Evolutionary conservation across 1,140 invertebrate genomes (phyloP).

Genomic region (Acromyrmex echinatior): DNA sequence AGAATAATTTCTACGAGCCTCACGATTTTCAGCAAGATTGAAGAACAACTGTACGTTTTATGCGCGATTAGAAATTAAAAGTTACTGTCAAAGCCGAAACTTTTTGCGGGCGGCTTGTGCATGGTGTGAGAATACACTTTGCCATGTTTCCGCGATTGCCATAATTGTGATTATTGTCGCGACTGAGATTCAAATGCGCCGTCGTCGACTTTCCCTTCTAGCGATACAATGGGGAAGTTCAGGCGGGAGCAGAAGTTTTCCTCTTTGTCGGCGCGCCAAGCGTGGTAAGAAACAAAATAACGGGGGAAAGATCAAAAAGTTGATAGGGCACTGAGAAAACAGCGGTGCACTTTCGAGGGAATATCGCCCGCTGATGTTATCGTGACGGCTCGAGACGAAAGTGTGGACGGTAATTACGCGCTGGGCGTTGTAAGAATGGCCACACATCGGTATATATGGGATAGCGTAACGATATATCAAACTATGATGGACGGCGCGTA

Average conservation of each 20-base stretch:
- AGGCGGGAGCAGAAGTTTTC: slow-evolving; percentile 30
- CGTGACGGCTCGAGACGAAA: slow-evolving; percentile 45
- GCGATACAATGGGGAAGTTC: slow-evolving; percentile 46
- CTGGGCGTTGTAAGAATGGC: slow-evolving; percentile 22
- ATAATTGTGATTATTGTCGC: slow-evolving; percentile 57
- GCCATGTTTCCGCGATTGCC: slow-evolving; percentile 12
- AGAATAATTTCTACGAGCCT: slow-evolving; percentile 57
- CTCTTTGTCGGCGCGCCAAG: slow-evolving; percentile 34
- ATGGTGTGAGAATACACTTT: neutral
- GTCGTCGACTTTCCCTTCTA: neutral
- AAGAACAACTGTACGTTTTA: too few species aligned
- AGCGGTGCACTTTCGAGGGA: slow-evolving; percentile 43
- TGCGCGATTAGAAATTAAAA: slow-evolving; percentile 19
- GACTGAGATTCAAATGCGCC: slow-evolving; percentile 53
- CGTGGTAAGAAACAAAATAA: slow-evolving; percentile 55
- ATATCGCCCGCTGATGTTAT: slow-evolving; percentile 48
- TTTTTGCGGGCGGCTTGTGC: neutral
- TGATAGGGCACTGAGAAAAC: slow-evolving; percentile 54
- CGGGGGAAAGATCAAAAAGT: slow-evolving; percentile 40
- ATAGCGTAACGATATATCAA: slow-evolving; percentile 50
- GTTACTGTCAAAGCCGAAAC: slow-evolving; percentile 3
- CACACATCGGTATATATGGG: neutral
- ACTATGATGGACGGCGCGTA: slow-evolving; percentile 24
- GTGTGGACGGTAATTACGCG: slow-evolving; percentile 53
- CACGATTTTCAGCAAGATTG: neutral